Percentiles rank a stretch among this genome's conserved stretches.
Conservation (phyloP, 2,888 invertebrate species). For the Cryptus viduatorius region DNA sequence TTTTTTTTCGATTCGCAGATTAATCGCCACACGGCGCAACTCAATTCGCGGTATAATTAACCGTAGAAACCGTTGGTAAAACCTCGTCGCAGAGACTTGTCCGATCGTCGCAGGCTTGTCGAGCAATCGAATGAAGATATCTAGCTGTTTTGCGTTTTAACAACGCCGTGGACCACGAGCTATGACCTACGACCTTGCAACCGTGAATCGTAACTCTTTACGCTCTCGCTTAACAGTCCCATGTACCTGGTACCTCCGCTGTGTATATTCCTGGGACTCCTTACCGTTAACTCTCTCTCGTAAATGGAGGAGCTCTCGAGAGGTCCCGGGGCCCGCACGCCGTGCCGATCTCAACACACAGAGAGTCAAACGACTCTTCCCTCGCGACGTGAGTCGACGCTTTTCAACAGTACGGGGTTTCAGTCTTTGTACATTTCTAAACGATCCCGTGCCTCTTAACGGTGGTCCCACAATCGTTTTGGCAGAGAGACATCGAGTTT, state of each 20-base stretch:
- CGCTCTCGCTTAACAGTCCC: conserved; percentile 29
- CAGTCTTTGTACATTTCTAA: conserved; percentile 13
- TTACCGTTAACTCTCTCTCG: conserved; percentile 56
- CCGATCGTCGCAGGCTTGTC: conserved; percentile 2
- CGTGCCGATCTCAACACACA: background rate
- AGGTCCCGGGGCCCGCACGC: background rate
- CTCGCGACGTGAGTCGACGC: conserved; percentile 44
- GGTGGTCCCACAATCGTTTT: conserved; percentile 30
- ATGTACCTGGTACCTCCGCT: background rate
- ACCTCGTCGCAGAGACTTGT: background rate
- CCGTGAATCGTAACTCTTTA: conserved; percentile 61
- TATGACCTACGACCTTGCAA: conserved; percentile 64
- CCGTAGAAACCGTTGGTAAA: conserved; percentile 1
- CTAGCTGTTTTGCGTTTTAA: background rate
- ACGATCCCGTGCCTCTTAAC: background rate
- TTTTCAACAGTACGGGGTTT: conserved; percentile 41
- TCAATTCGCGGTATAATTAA: conserved; percentile 37
- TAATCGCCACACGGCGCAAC: conserved; percentile 11
- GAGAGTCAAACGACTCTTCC: conserved; percentile 20
- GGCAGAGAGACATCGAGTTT: conserved; percentile 1
- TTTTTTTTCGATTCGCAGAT: conserved; percentile 23
- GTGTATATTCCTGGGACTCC: background rate
- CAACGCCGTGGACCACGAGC: conserved; percentile 31
- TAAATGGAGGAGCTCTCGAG: conserved; percentile 40
- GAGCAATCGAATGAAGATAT: conserved; percentile 31